Evolutionary conservation across 2,113 vertebrate species (phyloP).

Genomic region (Ictalurus furcatus): DNA sequence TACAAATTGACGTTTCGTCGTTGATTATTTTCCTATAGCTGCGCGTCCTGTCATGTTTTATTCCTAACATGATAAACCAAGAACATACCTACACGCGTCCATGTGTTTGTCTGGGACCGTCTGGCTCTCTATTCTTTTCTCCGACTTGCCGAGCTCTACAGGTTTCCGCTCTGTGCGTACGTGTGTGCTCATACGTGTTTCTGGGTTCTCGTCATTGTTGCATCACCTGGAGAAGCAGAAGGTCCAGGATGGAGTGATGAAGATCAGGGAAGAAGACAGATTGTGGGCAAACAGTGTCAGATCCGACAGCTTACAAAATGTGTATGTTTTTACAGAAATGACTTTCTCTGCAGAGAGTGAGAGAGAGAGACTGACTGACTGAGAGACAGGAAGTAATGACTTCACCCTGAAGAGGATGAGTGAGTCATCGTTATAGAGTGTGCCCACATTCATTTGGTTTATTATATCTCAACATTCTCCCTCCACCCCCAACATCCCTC

Average conservation of each 20-base stretch:
- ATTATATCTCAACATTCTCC: neutral
- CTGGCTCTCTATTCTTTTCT: neutral
- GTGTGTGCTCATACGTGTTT: constrained; percentile 25
- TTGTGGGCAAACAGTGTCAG: constrained; percentile 17
- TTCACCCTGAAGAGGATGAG: constrained; percentile 36
- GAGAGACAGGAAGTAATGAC: constrained; percentile 32
- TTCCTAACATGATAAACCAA: neutral
- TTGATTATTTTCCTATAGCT: neutral
- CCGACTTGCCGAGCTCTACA: neutral
- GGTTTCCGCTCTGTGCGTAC: neutral
- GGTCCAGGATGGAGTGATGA: neutral
- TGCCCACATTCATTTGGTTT: constrained; percentile 16
- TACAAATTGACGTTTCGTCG: neutral
- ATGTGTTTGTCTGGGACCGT: no score
- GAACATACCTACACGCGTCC: no score
- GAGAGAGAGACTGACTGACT: constrained; percentile 22
- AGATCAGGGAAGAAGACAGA: constrained; percentile 23
- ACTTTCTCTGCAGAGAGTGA: constrained; percentile 1
- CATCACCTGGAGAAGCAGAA: constrained; percentile 42
- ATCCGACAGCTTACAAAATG: neutral
- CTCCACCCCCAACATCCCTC: constrained; percentile 9
- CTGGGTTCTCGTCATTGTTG: constrained; percentile 38
- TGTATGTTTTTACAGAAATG: neutral
- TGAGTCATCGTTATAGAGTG: constrained; percentile 36
- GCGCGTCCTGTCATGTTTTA: neutral